A percentile compares a stretch with the other conserved stretches of the same genome.
Evolutionary conservation across 2,113 vertebrate species (phyloP).

Genomic region (Odobenus rosmarus): DNA sequence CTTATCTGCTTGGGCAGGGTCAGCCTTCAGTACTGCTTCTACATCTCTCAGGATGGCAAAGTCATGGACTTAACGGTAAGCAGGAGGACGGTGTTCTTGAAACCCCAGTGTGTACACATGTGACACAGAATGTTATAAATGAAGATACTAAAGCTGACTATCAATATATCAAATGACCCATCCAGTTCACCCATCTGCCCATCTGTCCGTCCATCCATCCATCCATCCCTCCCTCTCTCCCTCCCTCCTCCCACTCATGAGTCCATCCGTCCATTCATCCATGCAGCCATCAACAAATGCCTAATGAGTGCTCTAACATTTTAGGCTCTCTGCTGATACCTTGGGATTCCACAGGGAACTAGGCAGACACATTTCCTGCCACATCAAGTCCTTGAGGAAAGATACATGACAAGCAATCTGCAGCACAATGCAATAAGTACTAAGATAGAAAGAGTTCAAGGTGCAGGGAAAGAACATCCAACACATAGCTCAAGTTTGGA

Average conservation of each 20-base stretch:
- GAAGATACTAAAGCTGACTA: background rate
- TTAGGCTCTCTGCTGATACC: background rate
- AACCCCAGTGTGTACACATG: background rate
- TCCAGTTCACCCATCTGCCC: background rate
- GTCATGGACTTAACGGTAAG: background rate
- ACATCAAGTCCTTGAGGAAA: background rate
- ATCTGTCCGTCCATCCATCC: background rate
- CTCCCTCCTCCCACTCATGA: background rate
- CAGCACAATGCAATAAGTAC: background rate
- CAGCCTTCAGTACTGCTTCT: background rate
- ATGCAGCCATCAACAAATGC: background rate
- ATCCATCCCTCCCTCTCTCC: background rate
- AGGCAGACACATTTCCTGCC: background rate
- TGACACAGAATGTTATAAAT: background rate
- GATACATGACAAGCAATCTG: background rate
- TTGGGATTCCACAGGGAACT: background rate
- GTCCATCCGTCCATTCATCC: background rate
- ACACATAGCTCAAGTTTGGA: background rate
- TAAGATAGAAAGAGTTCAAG: slow-evolving; percentile 46
- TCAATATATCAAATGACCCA: background rate
- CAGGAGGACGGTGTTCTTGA: background rate
- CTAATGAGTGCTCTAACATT: background rate
- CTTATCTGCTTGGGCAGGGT: background rate
- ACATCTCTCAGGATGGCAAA: background rate
- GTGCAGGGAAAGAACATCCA: background rate